Conservation (phyloP, 2,113 vertebrate species). For the Rhea americana region DNA sequence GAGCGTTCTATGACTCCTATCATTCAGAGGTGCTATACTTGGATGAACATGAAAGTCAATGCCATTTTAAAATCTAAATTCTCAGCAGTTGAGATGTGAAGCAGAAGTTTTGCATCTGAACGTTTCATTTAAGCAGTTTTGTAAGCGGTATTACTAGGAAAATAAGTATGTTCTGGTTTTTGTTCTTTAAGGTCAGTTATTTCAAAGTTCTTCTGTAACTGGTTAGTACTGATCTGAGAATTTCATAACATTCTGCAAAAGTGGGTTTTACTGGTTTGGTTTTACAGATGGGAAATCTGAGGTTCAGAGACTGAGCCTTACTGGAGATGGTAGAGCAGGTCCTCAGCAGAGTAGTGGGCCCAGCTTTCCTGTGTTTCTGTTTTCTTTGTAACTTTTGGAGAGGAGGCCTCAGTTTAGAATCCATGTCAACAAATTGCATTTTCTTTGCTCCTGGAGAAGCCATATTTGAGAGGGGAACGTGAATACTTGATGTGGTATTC, state of each 20-base stretch:
- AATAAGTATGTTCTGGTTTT: neutral
- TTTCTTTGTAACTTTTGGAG: neutral
- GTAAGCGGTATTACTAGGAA: neutral
- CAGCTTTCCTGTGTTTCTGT: neutral
- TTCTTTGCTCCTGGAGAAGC: neutral
- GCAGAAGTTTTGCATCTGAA: neutral
- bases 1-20: accelerated
- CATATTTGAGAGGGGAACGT: neutral
- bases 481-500: neutral
- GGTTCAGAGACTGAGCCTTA: neutral
- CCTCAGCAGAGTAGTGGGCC: neutral
- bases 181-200: neutral
- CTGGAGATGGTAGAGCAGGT: neutral
- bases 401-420: accelerated
- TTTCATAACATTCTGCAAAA: neutral
- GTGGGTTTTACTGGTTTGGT: neutral
- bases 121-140: neutral
- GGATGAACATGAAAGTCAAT: neutral
- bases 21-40: neutral
- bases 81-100: neutral
- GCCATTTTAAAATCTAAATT: neutral
- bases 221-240: neutral
- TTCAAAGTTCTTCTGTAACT: neutral
- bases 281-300: neutral
- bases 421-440: neutral